Conservation (phyloP, 2,113 vertebrate species). For the Gracilinanus agilis region DNA sequence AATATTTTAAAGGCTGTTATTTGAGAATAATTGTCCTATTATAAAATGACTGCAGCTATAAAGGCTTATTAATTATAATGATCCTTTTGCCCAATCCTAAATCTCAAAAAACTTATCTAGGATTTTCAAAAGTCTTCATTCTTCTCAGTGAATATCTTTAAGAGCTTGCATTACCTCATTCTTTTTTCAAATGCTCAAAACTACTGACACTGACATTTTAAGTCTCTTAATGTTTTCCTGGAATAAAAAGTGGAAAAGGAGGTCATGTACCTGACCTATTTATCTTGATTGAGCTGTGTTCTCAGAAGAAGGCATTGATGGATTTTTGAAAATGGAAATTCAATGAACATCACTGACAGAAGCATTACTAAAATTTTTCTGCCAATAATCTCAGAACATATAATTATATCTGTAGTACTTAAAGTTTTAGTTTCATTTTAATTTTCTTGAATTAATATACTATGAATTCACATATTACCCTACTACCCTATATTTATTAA, state of each 20-base stretch:
- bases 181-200: slow-evolving; percentile 41
- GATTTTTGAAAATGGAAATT: slow-evolving; percentile 59
- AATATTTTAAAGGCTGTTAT: neutral
- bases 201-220: slow-evolving; percentile 19
- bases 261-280: slow-evolving; percentile 55
- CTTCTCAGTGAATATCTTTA: neutral
- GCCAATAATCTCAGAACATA: neutral
- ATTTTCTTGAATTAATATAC: neutral
- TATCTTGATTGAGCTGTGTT: slow-evolving; percentile 48
- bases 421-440: slow-evolving; percentile 47
- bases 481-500: neutral
- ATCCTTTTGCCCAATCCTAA: neutral
- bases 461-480: neutral
- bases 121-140: neutral
- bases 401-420: neutral
- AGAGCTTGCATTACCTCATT: neutral
- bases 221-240: neutral
- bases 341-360: slow-evolving; percentile 19
- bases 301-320: slow-evolving; percentile 37
- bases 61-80: neutral
- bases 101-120: neutral
- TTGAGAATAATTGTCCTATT: neutral
- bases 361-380: slow-evolving; percentile 27
- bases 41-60: neutral
- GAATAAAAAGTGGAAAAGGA: slow-evolving; percentile 47